These are phyloP conservation scores for Mormoops blainvillei DNA, from an alignment of 2,113 vertebrate species.

Conservation along the genomic window DNA sequence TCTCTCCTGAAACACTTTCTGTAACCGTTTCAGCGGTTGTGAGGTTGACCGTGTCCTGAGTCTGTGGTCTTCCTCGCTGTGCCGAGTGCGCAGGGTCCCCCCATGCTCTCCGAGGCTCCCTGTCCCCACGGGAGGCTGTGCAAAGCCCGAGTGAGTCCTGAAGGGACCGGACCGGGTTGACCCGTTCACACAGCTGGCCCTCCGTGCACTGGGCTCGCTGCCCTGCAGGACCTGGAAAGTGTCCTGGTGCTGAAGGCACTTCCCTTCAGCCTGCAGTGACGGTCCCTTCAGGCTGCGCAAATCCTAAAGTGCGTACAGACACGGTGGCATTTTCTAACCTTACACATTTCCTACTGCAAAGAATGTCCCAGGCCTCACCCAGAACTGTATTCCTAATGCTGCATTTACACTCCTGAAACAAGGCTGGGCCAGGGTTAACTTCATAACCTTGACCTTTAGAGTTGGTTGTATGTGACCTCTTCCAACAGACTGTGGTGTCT, in stretches of 20 bases:
- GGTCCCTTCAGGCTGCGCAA: neutral
- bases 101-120: neutral
- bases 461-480: neutral
- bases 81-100: neutral
- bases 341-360: neutral
- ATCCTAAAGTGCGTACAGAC: neutral
- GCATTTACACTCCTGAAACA: neutral
- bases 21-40: neutral
- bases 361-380: neutral
- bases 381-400: neutral
- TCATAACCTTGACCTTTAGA: neutral
- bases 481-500: neutral
- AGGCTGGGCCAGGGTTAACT: neutral
- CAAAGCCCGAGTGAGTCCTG: neutral
- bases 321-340: neutral
- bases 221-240: neutral
- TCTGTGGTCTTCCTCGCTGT: neutral
- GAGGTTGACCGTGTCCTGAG: neutral
- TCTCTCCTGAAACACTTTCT: neutral
- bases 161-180: neutral
- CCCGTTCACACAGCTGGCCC: neutral
- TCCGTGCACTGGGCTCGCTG: neutral
- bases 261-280: neutral
- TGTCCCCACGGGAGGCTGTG: neutral
- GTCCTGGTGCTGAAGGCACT: conserved; percentile 1